Conservation (phyloP, 2,888 invertebrate species). For the Phragmatobia fuliginosa region DNA sequence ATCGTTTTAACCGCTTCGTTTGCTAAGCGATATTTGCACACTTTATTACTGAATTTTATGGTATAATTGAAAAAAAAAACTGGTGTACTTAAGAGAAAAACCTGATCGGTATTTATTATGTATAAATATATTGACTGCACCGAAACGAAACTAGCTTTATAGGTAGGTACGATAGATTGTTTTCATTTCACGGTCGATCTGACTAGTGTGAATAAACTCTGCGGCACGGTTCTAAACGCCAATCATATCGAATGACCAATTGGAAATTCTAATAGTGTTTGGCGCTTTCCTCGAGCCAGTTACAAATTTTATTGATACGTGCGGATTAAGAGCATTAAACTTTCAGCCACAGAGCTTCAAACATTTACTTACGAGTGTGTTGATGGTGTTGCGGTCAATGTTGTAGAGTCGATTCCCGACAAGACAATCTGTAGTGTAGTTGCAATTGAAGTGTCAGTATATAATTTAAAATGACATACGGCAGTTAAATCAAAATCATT, state of each 20-base stretch:
- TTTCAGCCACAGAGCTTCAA: constrained; percentile 23
- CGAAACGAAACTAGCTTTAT: constrained; percentile 49
- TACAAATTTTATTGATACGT: constrained; percentile 44
- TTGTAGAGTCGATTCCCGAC: background rate
- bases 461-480: too few relatives aligned
- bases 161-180: constrained; percentile 47
- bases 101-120: constrained; percentile 26
- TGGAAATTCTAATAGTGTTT: constrained; percentile 59
- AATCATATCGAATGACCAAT: constrained; percentile 63
- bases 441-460: too few relatives aligned
- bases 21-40: constrained; percentile 23
- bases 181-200: constrained; percentile 66
- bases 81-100: constrained; percentile 29
- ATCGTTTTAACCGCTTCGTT: constrained; percentile 29
- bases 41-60: background rate
- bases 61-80: constrained; percentile 23
- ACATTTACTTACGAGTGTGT: background rate
- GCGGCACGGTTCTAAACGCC: constrained; percentile 62
- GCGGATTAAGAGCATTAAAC: constrained; percentile 17
- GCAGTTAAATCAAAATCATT: too few relatives aligned
- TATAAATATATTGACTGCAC: constrained; percentile 37
- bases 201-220: constrained; percentile 67
- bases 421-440: background rate
- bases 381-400: background rate
- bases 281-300: constrained; percentile 51